Evolutionary conservation across 2,797 vertebrate species (phyloP).

Genomic region (Paedocypris micromegethes): DNA sequence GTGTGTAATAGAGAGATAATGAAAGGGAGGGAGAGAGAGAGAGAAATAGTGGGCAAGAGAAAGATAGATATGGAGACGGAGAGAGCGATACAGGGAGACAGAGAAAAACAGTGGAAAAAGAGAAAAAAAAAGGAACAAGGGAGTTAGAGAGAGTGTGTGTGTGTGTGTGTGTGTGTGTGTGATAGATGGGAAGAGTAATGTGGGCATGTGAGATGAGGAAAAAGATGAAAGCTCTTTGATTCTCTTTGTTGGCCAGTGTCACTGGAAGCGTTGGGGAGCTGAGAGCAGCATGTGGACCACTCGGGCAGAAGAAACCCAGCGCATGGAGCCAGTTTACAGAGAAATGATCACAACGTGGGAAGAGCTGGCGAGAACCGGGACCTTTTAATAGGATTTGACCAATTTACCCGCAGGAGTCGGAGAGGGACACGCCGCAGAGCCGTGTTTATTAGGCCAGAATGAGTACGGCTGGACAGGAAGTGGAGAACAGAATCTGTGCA

Average conservation of each 20-base stretch:
- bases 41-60: no score
- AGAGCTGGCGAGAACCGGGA: constrained; percentile 7
- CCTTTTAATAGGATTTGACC: background rate
- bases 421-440: background rate
- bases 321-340: constrained; percentile 16
- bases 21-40: no score
- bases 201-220: constrained; percentile 51
- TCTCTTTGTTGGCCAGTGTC: constrained; percentile 68
- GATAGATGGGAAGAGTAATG: constrained; percentile 14
- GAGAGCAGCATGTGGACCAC: constrained; percentile 17
- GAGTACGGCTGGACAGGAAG: no score
- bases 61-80: no score
- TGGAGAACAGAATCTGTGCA: background rate
- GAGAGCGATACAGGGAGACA: no score
- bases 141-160: background rate
- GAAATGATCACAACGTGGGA: constrained; percentile 13
- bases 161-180: background rate
- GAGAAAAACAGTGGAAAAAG: no score
- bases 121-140: no score
- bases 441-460: background rate
- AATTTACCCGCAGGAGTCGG: background rate
- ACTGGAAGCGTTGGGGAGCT: constrained; percentile 40
- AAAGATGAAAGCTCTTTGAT: constrained; percentile 66
- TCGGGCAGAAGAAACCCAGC: constrained; percentile 4
- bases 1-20: no score